These are phyloP conservation scores for Chymomyza caudatula DNA, from an alignment of 2,888 invertebrate species.

Conservation along the genomic window DNA sequence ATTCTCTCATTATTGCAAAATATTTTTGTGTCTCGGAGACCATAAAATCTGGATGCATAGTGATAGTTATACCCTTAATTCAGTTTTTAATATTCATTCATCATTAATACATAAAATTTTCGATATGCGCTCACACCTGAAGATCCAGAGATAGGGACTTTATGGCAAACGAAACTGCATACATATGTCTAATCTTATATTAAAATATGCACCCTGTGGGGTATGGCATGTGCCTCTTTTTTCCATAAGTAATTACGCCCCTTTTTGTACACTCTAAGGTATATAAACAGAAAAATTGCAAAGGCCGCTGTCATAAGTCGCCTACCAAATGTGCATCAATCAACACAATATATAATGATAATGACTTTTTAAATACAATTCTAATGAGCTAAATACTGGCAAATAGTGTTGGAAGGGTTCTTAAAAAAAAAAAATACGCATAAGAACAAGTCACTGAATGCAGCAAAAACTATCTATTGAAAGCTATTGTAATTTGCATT, in stretches of 20 bases:
- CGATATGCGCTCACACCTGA: no score
- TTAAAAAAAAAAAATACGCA: constrained; percentile 6
- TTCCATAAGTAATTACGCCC: background rate
- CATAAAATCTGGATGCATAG: no score
- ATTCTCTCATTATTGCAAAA: no score
- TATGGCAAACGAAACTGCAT: background rate
- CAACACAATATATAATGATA: constrained; percentile 30
- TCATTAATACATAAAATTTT: no score
- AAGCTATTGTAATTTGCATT: constrained; percentile 64
- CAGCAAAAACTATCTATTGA: constrained; percentile 51
- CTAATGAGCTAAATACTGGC: constrained; percentile 62
- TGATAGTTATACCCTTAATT: no score
- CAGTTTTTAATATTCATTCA: no score
- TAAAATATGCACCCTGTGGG: background rate
- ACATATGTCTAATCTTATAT: background rate
- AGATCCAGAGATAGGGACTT: background rate
- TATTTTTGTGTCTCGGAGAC: no score
- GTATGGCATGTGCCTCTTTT: background rate
- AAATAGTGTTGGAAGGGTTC: constrained; percentile 12
- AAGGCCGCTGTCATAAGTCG: background rate
- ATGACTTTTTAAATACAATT: constrained; percentile 70
- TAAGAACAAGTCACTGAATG: background rate
- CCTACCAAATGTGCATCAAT: background rate
- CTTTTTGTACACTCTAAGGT: background rate
- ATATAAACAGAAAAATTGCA: background rate